Evolutionary conservation across 1,140 invertebrate genomes (phyloP).

Genomic region (Drosophila sproati): DNA sequence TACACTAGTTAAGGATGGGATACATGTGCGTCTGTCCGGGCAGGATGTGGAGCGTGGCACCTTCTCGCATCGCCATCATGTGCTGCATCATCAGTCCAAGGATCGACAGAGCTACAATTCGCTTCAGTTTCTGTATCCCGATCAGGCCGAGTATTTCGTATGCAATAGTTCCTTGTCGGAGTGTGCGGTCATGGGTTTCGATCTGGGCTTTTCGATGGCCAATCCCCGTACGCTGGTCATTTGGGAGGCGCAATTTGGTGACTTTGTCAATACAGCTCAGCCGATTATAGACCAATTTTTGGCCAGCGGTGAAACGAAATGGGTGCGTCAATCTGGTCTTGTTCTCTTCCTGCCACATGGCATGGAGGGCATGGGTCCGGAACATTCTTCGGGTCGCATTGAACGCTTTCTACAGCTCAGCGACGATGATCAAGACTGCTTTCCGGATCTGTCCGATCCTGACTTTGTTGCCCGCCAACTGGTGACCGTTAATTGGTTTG

Average conservation of each 20-base stretch:
- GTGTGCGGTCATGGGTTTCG: slow-evolving; percentile 95
- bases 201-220: slow-evolving; percentile 98
- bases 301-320: slow-evolving; percentile 97
- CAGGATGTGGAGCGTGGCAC: slow-evolving; percentile 99
- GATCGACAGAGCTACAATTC: slow-evolving; percentile 97
- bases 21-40: slow-evolving; percentile 97
- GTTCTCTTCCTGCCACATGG: slow-evolving; percentile 98
- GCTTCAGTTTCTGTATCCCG: slow-evolving; percentile 95
- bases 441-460: slow-evolving; percentile 92
- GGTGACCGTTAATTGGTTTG: slow-evolving; percentile 98
- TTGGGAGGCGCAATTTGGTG: slow-evolving; percentile 99
- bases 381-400: slow-evolving; percentile 97
- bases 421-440: slow-evolving; percentile 97
- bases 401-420: slow-evolving; percentile 99
- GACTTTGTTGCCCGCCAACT: slow-evolving; percentile 97
- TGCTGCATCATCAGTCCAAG: slow-evolving; percentile 97
- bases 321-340: slow-evolving; percentile 98
- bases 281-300: slow-evolving; percentile 99
- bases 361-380: slow-evolving; percentile 99
- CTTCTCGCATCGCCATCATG: slow-evolving; percentile 97
- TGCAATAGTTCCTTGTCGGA: slow-evolving; percentile 99
- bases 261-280: slow-evolving; percentile 99
- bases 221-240: slow-evolving; percentile 98
- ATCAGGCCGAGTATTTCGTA: slow-evolving; percentile 97
- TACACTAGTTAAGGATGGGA: slow-evolving; percentile 95